A percentile compares a stretch with the other conserved stretches of the same genome.
These are phyloP conservation scores for Cylloceria caligata DNA, from an alignment of 2,888 invertebrate genomes.

Conservation along the genomic window DNA sequence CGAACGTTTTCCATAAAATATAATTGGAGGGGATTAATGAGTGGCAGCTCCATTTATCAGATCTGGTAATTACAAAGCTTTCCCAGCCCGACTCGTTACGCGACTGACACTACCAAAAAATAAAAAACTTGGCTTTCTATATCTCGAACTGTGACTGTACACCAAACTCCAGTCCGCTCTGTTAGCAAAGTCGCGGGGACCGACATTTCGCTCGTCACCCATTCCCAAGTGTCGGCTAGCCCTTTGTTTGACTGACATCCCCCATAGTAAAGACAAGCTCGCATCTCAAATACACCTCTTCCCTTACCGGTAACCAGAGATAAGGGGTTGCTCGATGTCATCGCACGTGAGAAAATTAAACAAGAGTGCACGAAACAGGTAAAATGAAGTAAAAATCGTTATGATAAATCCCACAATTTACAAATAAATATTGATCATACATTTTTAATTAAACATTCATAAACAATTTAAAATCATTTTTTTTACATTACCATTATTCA, in stretches of 20 bases:
- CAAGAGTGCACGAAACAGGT: constrained; percentile 4
- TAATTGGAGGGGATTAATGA: constrained; percentile 84
- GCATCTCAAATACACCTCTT: constrained; percentile 80
- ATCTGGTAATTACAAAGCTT: constrained; percentile 82
- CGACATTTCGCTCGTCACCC: constrained; percentile 66
- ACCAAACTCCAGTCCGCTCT: constrained; percentile 22
- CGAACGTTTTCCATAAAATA: constrained; percentile 80
- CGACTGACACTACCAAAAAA: constrained; percentile 32
- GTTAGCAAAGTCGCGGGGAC: constrained; percentile 62
- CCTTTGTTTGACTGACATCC: constrained; percentile 80
- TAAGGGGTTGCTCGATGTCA: constrained; percentile 81
- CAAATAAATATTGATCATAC: too few species aligned
- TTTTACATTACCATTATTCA: neutral
- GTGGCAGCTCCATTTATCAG: constrained; percentile 84
- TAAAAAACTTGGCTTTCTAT: constrained; percentile 44
- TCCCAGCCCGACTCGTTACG: constrained; percentile 36
- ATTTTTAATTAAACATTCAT: neutral
- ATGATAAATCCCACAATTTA: too few species aligned
- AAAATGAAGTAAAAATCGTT: constrained; percentile 3
- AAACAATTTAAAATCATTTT: neutral
- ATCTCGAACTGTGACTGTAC: constrained; percentile 44
- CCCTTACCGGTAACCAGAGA: constrained; percentile 81
- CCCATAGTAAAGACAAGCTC: constrained; percentile 79
- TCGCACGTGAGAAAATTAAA: constrained; percentile 68
- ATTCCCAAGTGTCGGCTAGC: constrained; percentile 31